Base-by-base conservation (phyloP, 2,113 vertebrate genomes). In the Hemiscyllium ocellatum region DNA sequence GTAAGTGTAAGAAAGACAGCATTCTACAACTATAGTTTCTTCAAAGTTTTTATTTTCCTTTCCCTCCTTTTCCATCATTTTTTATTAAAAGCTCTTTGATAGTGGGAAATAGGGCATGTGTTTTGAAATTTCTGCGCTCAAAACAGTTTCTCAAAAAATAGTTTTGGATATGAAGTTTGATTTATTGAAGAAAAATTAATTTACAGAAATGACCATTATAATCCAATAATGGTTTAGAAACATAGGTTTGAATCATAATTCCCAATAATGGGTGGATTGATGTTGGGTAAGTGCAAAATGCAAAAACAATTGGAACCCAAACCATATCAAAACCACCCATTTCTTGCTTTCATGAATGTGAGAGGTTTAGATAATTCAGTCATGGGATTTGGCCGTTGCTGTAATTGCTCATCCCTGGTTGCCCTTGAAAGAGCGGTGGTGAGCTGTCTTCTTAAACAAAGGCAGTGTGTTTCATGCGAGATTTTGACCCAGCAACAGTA, bases 1-100 rank as follows among this genome's bases (percentile, higher is more conserved):
- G 98, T 98, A 97, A 0, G 97, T 96, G 52, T 94, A 29, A 87
- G 0, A 69, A 47, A 83, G 17, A 83, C 13, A 1, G 20, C 24
- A 47, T 47, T 42, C 15, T 1, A 83, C 12, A 90, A 42, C 47
- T 42, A 1, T 68, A 37, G 10, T 69, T 68, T 65, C 26, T 20
- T 33, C 1, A 20, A 37, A 65, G 29, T 37, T 61, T 69, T 42
- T 47, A 47, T 80, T 85, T 50, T 78, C 33, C 33, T 33, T 33
- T 96, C 78, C 65, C 37, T 95, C 91, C 13, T 47, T 50, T 50
- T 90, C 26, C 50, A 17, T 52, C 87, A 13, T 33, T 61, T 33
- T 13, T n/a, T 33, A 90, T 90, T 61, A 29, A 90, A 61, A 61
- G 33, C 29, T 10, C 61, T n/a, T 90, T 1, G 7, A 61, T n/a